These are phyloP conservation scores for Podabrus alpinus DNA, from an alignment of 2,888 invertebrate species.

Conservation along the genomic window DNA sequence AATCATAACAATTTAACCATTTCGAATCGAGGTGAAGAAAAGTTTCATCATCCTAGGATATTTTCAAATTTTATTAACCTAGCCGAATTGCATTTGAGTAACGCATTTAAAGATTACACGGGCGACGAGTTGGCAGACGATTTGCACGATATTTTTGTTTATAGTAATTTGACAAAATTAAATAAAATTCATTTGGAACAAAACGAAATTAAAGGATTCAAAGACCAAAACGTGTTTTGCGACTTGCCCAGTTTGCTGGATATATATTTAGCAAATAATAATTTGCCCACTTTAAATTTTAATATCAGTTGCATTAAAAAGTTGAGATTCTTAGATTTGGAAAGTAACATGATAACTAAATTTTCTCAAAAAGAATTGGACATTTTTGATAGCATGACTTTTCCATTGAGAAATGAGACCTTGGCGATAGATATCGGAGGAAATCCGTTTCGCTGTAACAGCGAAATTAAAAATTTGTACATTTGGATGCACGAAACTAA, in stretches of 20 bases:
- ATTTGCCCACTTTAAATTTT: conserved; percentile 65
- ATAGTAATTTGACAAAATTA: conserved; percentile 67
- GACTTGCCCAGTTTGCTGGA: conserved; percentile 68
- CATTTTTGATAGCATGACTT: conserved; percentile 61
- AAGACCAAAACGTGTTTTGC: conserved; percentile 70
- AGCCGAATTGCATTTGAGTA: conserved; percentile 71
- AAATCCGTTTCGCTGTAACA: conserved; percentile 74
- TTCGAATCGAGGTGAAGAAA: conserved; percentile 58
- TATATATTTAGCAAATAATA: conserved; percentile 71
- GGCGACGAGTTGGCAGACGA: conserved; percentile 65
- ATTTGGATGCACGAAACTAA: conserved; percentile 67
- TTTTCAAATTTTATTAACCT: conserved; percentile 73
- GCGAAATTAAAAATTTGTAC: conserved; percentile 64
- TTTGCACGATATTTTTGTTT: conserved; percentile 72
- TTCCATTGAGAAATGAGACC: conserved; percentile 53
- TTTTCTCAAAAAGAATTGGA: conserved; percentile 63
- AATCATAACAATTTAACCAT: conserved; percentile 73
- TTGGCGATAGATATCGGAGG: conserved; percentile 66
- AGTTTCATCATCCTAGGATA: conserved; percentile 68
- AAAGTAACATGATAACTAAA: conserved; percentile 66
- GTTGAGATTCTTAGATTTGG: conserved; percentile 69
- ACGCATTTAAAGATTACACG: conserved; percentile 72
- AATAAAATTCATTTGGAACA: conserved; percentile 76
- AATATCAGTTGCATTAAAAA: conserved; percentile 68
- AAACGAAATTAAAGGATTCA: conserved; percentile 71